A percentile compares a stretch with the other conserved stretches of the same genome.
phyloP scores from a whole-genome alignment of 1,140 invertebrate genomes.

The Macrotrachela quadricornifera region DNA sequence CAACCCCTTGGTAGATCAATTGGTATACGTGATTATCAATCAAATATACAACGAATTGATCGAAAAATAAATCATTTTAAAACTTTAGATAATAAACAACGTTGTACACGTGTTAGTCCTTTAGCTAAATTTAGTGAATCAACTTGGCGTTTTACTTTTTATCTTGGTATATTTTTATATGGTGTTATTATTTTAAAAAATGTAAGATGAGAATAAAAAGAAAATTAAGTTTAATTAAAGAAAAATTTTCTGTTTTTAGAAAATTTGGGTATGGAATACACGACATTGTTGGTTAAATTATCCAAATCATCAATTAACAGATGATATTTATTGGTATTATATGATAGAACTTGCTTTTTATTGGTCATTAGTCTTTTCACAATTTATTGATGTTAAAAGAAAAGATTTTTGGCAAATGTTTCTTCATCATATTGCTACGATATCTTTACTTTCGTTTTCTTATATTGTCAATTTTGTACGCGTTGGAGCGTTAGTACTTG shows the following conservation, averaged over 20 bases:
- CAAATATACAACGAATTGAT: too few relatives aligned
- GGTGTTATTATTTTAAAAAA: neutral
- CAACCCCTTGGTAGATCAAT: conserved; percentile 1
- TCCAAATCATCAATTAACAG: conserved; percentile 9
- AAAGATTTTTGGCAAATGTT: conserved; percentile 95
- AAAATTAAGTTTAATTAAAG: conserved; percentile 7
- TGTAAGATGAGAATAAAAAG: neutral
- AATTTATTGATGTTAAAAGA: conserved; percentile 67
- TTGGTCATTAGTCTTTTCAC: conserved; percentile 69
- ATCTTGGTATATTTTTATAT: neutral
- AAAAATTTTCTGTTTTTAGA: conserved; percentile 9
- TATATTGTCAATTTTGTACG: conserved; percentile 80
- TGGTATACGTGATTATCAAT: neutral
- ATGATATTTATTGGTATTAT: conserved; percentile 66
- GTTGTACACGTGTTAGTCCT: too few relatives aligned
- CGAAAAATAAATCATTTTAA: too few relatives aligned
- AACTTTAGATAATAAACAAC: too few relatives aligned
- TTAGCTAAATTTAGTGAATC: conserved; percentile 5
- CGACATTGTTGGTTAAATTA: conserved; percentile 1
- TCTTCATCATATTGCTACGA: conserved; percentile 76
- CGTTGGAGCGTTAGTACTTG: conserved; percentile 66
- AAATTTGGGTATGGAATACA: neutral
- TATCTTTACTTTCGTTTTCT: conserved; percentile 63
- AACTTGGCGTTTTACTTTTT: conserved; percentile 2
- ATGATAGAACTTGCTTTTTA: conserved; percentile 85